phyloP scores from a whole-genome alignment of 2,888 invertebrate genomes.

The Heteropelma amictum region DNA sequence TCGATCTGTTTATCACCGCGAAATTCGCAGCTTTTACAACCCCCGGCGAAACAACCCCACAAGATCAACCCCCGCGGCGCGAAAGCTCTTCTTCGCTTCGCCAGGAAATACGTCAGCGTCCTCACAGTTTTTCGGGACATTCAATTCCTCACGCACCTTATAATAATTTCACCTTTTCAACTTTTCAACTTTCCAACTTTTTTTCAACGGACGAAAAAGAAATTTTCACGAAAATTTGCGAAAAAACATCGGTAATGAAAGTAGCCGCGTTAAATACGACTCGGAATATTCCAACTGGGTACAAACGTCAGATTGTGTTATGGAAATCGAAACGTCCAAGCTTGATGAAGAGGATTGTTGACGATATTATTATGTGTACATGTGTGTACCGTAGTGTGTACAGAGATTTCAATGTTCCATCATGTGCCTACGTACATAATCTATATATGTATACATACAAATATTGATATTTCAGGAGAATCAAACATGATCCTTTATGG shows the following conservation, averaged over 20 bases:
- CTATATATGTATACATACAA: background rate
- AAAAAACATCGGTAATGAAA: background rate
- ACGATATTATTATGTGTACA: background rate
- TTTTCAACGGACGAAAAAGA: background rate
- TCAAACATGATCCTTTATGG: conserved; percentile 14
- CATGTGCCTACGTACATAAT: background rate
- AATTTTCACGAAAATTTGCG: background rate
- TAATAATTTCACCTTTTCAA: no score
- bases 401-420: background rate
- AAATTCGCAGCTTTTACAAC: no score
- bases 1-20: no score
- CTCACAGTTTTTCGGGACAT: no score
- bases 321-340: conserved; percentile 11
- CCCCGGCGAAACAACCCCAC: no score
- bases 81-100: no score
- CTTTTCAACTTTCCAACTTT: background rate
- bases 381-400: background rate
- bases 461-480: background rate
- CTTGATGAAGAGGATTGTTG: background rate
- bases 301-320: background rate
- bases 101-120: no score
- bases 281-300: no score
- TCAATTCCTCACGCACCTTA: no score
- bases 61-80: no score
- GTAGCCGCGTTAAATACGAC: background rate